Evolutionary conservation across 2,797 vertebrate species (phyloP).

Genomic region (Girardinus metallicus): DNA sequence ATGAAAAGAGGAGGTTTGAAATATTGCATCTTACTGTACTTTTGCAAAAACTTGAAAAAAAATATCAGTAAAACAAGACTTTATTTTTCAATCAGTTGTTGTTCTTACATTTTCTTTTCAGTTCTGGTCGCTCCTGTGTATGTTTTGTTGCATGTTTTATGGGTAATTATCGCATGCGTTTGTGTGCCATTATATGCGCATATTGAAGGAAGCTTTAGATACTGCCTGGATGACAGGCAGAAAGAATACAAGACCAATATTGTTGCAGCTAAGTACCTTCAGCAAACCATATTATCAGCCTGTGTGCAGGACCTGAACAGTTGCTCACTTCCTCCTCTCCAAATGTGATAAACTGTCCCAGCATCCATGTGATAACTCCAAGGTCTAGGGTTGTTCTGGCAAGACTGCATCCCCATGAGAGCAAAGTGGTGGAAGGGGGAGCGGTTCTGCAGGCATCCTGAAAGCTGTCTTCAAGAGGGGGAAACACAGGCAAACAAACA

Average conservation of each 20-base stretch:
- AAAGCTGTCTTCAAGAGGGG: conserved; percentile 69
- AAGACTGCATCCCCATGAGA: conserved; percentile 48
- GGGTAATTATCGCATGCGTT: conserved; percentile 5
- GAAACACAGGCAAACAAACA: conserved; percentile 77
- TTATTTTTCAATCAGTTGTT: background rate
- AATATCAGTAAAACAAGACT: background rate
- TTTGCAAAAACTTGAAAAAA: background rate
- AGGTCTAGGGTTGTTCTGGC: conserved; percentile 66
- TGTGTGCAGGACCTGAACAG: conserved; percentile 70
- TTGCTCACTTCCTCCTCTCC: conserved; percentile 73
- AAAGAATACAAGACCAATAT: conserved; percentile 43
- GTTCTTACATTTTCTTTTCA: background rate
- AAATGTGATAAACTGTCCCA: conserved; percentile 68
- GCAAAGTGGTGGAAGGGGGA: conserved; percentile 23
- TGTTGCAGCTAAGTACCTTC: conserved; percentile 70
- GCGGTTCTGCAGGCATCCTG: conserved; percentile 57
- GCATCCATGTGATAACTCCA: conserved; percentile 60
- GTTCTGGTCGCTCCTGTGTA: background rate
- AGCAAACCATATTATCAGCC: conserved; percentile 67
- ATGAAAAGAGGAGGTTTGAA: background rate
- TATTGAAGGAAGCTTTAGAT: conserved; percentile 11
- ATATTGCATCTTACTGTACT: background rate
- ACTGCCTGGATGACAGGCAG: background rate
- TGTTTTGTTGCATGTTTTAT: background rate
- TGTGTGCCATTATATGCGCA: background rate